Percentiles rank a stretch among this genome's conserved stretches.
These are phyloP conservation scores for Bombus soroeensis DNA, from an alignment of 1,140 invertebrate species.

Conservation along the genomic window DNA sequence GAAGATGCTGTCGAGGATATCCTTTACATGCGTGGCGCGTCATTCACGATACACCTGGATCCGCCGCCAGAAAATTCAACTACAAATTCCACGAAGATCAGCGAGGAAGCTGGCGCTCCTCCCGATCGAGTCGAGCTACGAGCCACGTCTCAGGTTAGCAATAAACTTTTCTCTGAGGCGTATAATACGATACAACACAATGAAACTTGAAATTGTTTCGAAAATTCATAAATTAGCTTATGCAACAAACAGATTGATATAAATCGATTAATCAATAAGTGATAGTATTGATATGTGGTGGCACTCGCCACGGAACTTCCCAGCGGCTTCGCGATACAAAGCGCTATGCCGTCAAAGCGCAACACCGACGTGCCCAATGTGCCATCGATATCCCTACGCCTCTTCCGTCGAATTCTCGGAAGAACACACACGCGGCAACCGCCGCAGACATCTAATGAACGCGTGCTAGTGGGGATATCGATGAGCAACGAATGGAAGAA, in stretches of 20 bases:
- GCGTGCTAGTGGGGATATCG: no score
- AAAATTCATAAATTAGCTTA: background rate
- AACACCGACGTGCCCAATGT: no score
- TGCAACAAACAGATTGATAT: background rate
- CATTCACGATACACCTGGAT: constrained; percentile 90
- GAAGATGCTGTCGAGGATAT: constrained; percentile 87
- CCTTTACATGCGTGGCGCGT: constrained; percentile 92
- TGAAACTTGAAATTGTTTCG: background rate
- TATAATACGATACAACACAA: no score
- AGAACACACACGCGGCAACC: no score
- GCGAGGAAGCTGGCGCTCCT: constrained; percentile 70
- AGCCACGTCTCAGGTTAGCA: constrained; percentile 70
- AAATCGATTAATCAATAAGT: background rate
- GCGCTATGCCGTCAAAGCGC: no score
- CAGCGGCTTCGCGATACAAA: no score
- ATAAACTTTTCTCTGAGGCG: background rate
- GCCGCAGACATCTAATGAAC: no score
- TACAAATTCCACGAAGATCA: constrained; percentile 68
- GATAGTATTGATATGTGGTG: background rate
- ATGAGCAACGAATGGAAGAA: no score
- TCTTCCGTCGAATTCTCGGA: no score
- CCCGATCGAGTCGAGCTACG: constrained; percentile 62
- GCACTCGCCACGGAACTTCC: no score
- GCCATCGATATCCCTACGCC: no score
- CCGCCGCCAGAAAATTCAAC: constrained; percentile 69